phyloP scores from a whole-genome alignment of 2,797 vertebrate species.

The Alca torda region DNA sequence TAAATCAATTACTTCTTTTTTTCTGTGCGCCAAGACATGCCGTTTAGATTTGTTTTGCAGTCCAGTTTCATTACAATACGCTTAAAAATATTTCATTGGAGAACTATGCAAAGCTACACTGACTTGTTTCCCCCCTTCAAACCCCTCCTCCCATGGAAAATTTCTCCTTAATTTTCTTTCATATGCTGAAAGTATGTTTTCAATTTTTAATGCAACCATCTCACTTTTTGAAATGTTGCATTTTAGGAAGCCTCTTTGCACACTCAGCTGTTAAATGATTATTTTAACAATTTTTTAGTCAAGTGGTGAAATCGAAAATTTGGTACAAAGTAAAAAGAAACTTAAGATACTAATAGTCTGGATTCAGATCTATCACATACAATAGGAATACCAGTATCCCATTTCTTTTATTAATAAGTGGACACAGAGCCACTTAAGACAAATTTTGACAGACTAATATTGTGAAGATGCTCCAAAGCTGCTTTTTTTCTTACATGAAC shows the following conservation, averaged over 20 bases:
- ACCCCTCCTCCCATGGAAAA: not conserved
- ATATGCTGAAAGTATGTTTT: not conserved
- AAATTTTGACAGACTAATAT: not conserved
- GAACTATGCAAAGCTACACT: not conserved
- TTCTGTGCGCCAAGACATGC: not conserved
- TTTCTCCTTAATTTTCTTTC: not conserved
- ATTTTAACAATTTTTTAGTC: not conserved
- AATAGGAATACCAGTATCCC: not conserved
- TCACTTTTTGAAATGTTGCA: not conserved
- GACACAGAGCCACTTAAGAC: not conserved
- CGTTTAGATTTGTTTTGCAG: constrained; percentile 21
- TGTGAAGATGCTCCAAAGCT: not conserved
- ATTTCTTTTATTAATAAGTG: not conserved
- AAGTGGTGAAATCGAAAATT: not conserved
- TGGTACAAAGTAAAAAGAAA: not conserved
- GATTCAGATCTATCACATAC: not conserved
- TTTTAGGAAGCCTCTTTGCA: not conserved
- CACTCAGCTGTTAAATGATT: not conserved
- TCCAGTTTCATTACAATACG: not conserved
- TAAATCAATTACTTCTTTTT: not conserved
- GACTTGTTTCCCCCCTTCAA: not conserved
- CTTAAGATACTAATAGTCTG: not conserved
- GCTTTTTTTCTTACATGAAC: not conserved
- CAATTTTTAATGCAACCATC: not conserved
- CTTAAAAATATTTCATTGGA: not conserved